Percentiles rank a stretch among this genome's conserved stretches.
Conservation (phyloP, 2,888 invertebrate species). For the Metacarcinus magister region DNA sequence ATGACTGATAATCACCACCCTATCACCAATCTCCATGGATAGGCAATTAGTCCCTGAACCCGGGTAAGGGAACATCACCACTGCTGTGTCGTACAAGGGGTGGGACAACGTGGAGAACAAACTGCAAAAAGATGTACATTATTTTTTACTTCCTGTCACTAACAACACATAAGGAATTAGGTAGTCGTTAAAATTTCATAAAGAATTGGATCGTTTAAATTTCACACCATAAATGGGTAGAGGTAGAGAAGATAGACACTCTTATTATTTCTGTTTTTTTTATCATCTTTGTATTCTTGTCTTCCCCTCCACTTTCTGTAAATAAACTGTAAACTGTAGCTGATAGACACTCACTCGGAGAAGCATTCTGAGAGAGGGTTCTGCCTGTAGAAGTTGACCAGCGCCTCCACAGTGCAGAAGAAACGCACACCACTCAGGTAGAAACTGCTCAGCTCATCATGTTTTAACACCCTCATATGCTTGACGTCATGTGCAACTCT, state of each 20-base stretch:
- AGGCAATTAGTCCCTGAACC: slow-evolving; percentile 75
- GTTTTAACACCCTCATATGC: slow-evolving; percentile 82
- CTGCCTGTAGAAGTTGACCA: slow-evolving; percentile 79
- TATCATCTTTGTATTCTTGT: no score
- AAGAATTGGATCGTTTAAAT: no score
- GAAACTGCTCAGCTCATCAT: slow-evolving; percentile 68
- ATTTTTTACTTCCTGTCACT: neutral
- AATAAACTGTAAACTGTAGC: no score
- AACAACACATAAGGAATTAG: no score
- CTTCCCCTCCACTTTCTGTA: no score
- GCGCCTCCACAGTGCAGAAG: slow-evolving; percentile 80
- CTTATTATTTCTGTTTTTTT: no score
- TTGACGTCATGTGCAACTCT: slow-evolving; percentile 82
- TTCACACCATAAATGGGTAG: no score
- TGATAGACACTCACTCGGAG: slow-evolving; percentile 74
- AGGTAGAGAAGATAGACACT: no score
- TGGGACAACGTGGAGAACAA: slow-evolving; percentile 64
- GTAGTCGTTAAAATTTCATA: no score
- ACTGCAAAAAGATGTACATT: slow-evolving; percentile 53
- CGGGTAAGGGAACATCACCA: slow-evolving; percentile 76
- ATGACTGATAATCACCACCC: slow-evolving; percentile 80
- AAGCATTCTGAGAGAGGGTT: slow-evolving; percentile 80
- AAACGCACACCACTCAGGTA: slow-evolving; percentile 81
- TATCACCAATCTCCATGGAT: slow-evolving; percentile 77
- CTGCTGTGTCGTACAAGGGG: slow-evolving; percentile 80